phyloP scores from a whole-genome alignment of 2,888 invertebrate genomes.

The Graphium colonna region DNA sequence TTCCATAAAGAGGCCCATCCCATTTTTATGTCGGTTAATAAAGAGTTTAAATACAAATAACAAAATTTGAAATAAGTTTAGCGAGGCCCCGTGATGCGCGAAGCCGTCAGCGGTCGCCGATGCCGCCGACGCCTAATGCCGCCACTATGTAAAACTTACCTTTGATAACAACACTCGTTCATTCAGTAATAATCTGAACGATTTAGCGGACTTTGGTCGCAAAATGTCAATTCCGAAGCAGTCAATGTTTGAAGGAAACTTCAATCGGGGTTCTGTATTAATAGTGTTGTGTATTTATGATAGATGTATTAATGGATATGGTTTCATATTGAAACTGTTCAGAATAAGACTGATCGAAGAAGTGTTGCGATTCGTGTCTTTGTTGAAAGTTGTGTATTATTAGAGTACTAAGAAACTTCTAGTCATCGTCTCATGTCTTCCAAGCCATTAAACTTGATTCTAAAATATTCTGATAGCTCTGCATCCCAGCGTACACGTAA shows the following conservation, averaged over 20 bases:
- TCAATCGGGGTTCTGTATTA: not conserved
- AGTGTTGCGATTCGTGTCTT: conserved; percentile 23
- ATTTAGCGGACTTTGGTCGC: not conserved
- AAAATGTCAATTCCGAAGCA: conserved; percentile 1
- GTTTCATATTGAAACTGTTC: conserved; percentile 32
- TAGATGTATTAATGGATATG: conserved; percentile 14
- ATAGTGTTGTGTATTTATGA: not conserved
- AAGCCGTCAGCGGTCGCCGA: too few relatives aligned
- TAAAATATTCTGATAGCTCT: not conserved
- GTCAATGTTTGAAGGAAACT: not conserved
- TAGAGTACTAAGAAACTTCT: conserved; percentile 28
- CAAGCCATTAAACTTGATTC: conserved; percentile 27
- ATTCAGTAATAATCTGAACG: conserved; percentile 31
- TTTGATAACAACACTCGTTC: conserved; percentile 22
- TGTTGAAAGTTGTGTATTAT: conserved; percentile 13
- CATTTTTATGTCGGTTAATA: too few relatives aligned
- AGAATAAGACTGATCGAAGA: conserved; percentile 47
- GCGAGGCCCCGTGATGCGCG: too few relatives aligned
- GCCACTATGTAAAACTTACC: too few relatives aligned
- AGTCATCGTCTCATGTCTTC: conserved; percentile 46
- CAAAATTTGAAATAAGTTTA: too few relatives aligned
- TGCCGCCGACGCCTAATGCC: too few relatives aligned
- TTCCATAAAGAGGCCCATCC: too few relatives aligned
- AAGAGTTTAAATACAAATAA: too few relatives aligned
- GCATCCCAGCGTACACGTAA: not conserved